Base-by-base conservation (phyloP, 2,888 invertebrate genomes). In the Lydus trimaculatus region DNA sequence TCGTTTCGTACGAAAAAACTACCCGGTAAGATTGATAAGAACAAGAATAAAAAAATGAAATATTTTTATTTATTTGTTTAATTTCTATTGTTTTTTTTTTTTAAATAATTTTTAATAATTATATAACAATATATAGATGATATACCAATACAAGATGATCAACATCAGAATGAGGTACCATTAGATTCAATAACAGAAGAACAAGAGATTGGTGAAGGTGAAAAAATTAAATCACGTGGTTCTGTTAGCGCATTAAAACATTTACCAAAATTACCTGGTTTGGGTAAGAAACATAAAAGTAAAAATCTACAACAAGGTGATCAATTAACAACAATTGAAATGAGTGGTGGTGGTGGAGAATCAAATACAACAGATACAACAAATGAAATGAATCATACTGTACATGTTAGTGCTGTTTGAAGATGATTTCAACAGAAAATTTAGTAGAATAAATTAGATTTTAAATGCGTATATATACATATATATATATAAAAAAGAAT, bases 1-100 rank as follows among this genome's bases (percentile, higher is more conserved):
- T 98, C 98, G 76, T 98, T 99, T 87, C 91, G 97, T 75, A 96
- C 98, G 74, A 97, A 96, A 87, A 98, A 98, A 85, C 89, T 99
- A 80, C 98, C 98, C 87, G 95, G 95, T 94, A 86, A 87, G 86
- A 81, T 64, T 25, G 43, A 67, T 48, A 60, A 39, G 33, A 31
- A 56, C 28, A 11, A 59, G 1, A 17, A 0, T 13, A 11, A 31
- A 36, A 36, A n/a, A n/a, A n/a, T n/a, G n/a, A n/a, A n/a, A n/a
- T n/a, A n/a, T n/a, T n/a, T 31, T 60, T n/a, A 25, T 31, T 61
- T 20, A 7, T 25, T 58, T 31, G n/a, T 31, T 31, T n/a, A n/a
- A n/a, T n/a, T n/a, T n/a, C n/a, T n/a, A 25, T 31, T 23, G 17
- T 36, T 33, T 25, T 20, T 61, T 11, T 23, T 33, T 20, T 61